These are phyloP conservation scores for Chamaea fasciata DNA, from an alignment of 2,113 vertebrate genomes.

Conservation along the genomic window DNA sequence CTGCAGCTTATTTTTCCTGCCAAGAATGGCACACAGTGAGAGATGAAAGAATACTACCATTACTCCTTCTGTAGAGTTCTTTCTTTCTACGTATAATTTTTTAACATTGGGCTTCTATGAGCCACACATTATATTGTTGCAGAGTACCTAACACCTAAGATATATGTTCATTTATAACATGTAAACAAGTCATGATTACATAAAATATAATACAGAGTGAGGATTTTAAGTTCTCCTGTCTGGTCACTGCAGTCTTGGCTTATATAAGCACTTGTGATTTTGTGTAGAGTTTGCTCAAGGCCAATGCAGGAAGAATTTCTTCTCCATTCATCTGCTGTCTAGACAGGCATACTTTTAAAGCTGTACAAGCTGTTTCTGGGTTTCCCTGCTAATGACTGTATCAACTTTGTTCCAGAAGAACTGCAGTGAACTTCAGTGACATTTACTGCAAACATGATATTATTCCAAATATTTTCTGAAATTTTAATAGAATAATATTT, in stretches of 20 bases:
- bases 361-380: conserved; percentile 35
- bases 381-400: neutral
- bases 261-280: neutral
- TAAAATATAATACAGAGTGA: neutral
- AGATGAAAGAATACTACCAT: neutral
- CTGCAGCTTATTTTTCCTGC: neutral
- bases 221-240: neutral
- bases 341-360: conserved; percentile 46
- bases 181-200: neutral
- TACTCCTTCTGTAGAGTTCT: neutral
- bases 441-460: neutral
- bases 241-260: neutral
- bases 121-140: neutral
- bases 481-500: neutral
- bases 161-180: neutral
- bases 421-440: neutral
- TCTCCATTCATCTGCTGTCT: conserved; percentile 54
- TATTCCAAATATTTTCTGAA: neutral
- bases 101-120: neutral
- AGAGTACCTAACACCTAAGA: neutral
- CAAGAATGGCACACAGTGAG: neutral
- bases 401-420: neutral
- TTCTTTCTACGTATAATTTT: neutral
- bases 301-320: neutral
- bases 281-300: neutral